Conservation (phyloP, 1,140 invertebrate genomes). For the Brachionus sp. region DNA sequence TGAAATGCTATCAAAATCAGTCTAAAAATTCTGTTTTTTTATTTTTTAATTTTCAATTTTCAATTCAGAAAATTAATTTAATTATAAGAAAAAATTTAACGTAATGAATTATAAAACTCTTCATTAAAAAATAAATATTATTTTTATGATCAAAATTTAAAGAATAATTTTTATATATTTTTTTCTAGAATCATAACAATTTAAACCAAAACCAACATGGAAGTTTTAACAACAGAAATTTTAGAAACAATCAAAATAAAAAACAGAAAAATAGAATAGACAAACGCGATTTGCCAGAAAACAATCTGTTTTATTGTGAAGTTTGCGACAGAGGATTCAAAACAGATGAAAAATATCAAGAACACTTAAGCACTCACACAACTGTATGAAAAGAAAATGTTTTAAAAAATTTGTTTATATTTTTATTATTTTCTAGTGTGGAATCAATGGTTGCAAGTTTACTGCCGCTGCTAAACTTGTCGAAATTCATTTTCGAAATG, state of each 20-base stretch:
- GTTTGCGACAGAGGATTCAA: slow-evolving; percentile 72
- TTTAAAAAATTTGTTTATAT: too few relatives aligned
- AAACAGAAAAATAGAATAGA: slow-evolving; percentile 50
- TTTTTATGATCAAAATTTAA: too few relatives aligned
- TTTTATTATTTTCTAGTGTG: too few relatives aligned
- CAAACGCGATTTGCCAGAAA: slow-evolving; percentile 53
- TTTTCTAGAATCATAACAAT: neutral
- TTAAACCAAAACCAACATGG: neutral
- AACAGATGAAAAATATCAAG: slow-evolving; percentile 62
- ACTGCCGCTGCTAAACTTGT: slow-evolving; percentile 73
- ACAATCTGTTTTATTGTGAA: slow-evolving; percentile 65
- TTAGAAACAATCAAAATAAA: slow-evolving; percentile 44
- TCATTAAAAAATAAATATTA: too few relatives aligned
- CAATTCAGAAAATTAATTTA: too few relatives aligned
- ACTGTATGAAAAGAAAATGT: slow-evolving; percentile 49
- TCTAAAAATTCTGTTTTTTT: too few relatives aligned
- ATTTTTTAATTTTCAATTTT: too few relatives aligned
- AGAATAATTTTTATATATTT: neutral
- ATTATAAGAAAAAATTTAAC: too few relatives aligned
- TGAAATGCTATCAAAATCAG: too few relatives aligned
- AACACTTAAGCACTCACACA: slow-evolving; percentile 68
- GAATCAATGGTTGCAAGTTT: slow-evolving; percentile 75
- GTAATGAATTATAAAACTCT: too few relatives aligned
- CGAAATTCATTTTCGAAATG: slow-evolving; percentile 71
- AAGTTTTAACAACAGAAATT: neutral